A percentile compares a stretch with the other conserved stretches of the same genome.
Evolutionary conservation across 1,140 invertebrate genomes (phyloP).

Genomic region (Chlorops oryzae): DNA sequence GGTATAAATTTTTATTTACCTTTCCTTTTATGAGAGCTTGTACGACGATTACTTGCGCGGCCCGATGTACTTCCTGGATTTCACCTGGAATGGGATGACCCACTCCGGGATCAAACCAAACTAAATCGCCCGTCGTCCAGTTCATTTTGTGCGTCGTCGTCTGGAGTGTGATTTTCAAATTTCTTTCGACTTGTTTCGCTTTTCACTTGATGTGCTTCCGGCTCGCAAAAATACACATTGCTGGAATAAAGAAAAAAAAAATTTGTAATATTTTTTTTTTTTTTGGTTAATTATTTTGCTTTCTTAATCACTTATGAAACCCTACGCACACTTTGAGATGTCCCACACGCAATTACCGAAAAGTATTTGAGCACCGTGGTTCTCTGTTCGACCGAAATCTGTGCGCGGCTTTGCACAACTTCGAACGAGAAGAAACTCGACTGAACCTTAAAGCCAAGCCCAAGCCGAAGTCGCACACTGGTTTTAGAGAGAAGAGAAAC

Average conservation of each 20-base stretch:
- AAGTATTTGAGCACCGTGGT: too few relatives aligned
- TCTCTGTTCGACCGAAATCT: too few relatives aligned
- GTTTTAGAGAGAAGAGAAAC: too few relatives aligned
- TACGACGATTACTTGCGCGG: slow-evolving; percentile 80
- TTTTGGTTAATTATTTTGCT: not conserved
- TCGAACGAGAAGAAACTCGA: too few relatives aligned
- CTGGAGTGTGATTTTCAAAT: not conserved
- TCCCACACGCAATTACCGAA: too few relatives aligned
- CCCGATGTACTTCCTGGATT: slow-evolving; percentile 78
- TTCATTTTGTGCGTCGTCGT: slow-evolving; percentile 40
- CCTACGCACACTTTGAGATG: not conserved
- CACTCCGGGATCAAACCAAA: slow-evolving; percentile 88
- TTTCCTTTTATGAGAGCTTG: slow-evolving; percentile 82
- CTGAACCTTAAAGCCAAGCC: too few relatives aligned
- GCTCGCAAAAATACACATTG: too few relatives aligned
- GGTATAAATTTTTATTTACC: slow-evolving; percentile 51
- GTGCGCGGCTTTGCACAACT: too few relatives aligned
- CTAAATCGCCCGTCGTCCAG: slow-evolving; percentile 70
- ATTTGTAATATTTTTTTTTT: not conserved
- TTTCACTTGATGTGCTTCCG: too few relatives aligned
- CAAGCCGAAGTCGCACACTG: too few relatives aligned
- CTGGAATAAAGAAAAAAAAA: not conserved
- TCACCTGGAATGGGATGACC: slow-evolving; percentile 84
- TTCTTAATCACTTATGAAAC: not conserved
- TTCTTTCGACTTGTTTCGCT: too few relatives aligned